Evolutionary conservation across 2,888 invertebrate genomes (phyloP), one percentile per base, ranked within the genome.

Genomic region (Sphaeridia pumilis): DNA sequence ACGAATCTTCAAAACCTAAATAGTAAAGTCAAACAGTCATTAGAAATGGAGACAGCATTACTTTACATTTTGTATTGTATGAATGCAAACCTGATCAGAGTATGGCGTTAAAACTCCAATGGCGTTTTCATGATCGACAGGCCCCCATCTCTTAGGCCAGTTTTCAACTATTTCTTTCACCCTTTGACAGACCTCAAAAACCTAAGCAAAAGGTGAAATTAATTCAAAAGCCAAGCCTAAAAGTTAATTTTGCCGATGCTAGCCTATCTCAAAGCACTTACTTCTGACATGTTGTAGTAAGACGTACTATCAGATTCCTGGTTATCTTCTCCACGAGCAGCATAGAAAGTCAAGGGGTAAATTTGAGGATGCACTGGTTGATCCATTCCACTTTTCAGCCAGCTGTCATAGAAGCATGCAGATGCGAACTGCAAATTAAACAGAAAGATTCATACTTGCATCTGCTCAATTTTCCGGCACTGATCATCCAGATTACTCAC

Each of bases 61-160:
- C n/a, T n/a, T n/a, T n/a, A n/a, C n/a, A n/a, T 76, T 49, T 80
- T 74, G 38, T 84, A 69, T 57, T 78, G 76, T 1, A 76, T 73
- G 81, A 81, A 83, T 0, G 82, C 81, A 58, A 83, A 75, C 79
- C 73, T 88, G 88, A 71, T 87, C 87, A 1, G 83, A 78, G 69
- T 87, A 88, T 1, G 86, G 86, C 0, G 85, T 82, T 70, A 88
- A 80, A n/a, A 88, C 83, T 1, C 87, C 87, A 56, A 88, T 84
- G 54, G 83, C 81, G 56, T 79, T 80, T 63, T 85, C 85, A 61
- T 69, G 68, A 61, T 79, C 78, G 46, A 81, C 76, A 58, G 81
- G 78, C 46, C 87, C 87, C 81, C 83, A 83, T 2, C 79, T 75
- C 1, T 74, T 70, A 0, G 87, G 87, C 87, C 87, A 87, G 41